Percentiles rank a stretch among this genome's conserved stretches.
Evolutionary conservation across 1,140 invertebrate species (phyloP).

Genomic region (Aphelinus atriplicis): DNA sequence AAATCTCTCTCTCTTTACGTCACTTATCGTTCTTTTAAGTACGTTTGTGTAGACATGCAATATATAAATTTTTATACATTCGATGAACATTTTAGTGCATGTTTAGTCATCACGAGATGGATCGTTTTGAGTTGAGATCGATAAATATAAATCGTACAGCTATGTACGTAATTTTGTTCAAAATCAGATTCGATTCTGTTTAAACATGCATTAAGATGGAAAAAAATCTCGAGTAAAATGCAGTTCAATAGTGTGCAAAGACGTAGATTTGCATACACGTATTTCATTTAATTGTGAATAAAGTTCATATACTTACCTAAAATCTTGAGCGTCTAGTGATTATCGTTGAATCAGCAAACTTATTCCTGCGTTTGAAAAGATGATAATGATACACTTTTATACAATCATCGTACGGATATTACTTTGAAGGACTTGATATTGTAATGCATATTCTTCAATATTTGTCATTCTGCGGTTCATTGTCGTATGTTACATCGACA

Average conservation of each 20-base stretch:
- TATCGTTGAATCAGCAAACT: slow-evolving; percentile 30
- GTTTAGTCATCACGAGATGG: neutral
- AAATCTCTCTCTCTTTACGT: slow-evolving; percentile 24
- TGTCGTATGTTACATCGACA: slow-evolving; percentile 42
- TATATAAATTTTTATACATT: slow-evolving; percentile 23
- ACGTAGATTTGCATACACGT: slow-evolving; percentile 17
- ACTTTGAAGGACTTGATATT: slow-evolving; percentile 20
- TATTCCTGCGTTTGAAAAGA: slow-evolving; percentile 33
- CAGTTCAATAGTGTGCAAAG: slow-evolving; percentile 20
- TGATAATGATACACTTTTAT: slow-evolving; percentile 14
- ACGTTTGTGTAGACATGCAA: slow-evolving; percentile 23
- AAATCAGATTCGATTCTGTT: neutral
- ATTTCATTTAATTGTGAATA: slow-evolving; percentile 19
- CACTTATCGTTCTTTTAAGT: slow-evolving; percentile 29
- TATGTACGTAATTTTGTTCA: slow-evolving; percentile 2
- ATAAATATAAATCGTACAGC: neutral
- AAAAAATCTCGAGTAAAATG: slow-evolving; percentile 3
- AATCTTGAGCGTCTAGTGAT: slow-evolving; percentile 25
- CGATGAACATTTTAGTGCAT: slow-evolving; percentile 11
- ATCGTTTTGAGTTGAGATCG: neutral
- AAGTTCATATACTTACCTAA: slow-evolving; percentile 6
- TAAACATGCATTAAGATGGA: slow-evolving; percentile 9
- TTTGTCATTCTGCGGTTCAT: slow-evolving; percentile 45
- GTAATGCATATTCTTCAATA: slow-evolving; percentile 25
- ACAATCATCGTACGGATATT: slow-evolving; percentile 21